These are phyloP conservation scores for Theristicus caerulescens DNA, from an alignment of 2,113 vertebrate genomes.

Conservation along the genomic window DNA sequence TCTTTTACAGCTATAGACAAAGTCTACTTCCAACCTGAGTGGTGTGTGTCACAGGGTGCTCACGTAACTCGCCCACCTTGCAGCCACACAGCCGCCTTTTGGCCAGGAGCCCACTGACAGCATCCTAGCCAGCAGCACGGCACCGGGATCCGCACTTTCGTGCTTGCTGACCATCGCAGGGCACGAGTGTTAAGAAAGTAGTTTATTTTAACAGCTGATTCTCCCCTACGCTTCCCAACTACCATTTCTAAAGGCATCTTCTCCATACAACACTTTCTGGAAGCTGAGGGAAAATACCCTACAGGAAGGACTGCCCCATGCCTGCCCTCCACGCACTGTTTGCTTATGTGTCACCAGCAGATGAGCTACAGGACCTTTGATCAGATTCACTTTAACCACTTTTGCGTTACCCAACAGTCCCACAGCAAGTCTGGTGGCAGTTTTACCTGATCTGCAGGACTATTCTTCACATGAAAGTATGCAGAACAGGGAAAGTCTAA, in stretches of 20 bases:
- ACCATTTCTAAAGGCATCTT: neutral
- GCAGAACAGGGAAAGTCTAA: neutral
- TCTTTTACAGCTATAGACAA: neutral
- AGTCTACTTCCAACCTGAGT: neutral
- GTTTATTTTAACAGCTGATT: neutral
- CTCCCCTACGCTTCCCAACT: neutral
- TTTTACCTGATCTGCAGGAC: neutral
- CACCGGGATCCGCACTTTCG: neutral
- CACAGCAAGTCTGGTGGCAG: neutral
- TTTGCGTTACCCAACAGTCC: neutral
- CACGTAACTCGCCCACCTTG: neutral
- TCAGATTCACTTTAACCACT: neutral
- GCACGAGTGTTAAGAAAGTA: rapidly evolving
- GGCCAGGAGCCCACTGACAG: neutral
- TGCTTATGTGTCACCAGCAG: neutral
- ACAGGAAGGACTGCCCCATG: neutral
- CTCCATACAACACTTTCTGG: neutral
- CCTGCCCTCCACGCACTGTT: neutral
- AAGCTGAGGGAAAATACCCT: neutral
- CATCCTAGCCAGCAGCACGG: neutral
- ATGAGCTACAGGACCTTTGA: neutral
- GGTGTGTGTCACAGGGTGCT: neutral
- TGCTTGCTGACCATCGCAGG: neutral
- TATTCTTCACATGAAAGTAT: neutral
- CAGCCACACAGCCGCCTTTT: neutral